These are phyloP conservation scores for Scomberomorus guttatus DNA, from an alignment of 2,797 vertebrate genomes.

Conservation along the genomic window DNA sequence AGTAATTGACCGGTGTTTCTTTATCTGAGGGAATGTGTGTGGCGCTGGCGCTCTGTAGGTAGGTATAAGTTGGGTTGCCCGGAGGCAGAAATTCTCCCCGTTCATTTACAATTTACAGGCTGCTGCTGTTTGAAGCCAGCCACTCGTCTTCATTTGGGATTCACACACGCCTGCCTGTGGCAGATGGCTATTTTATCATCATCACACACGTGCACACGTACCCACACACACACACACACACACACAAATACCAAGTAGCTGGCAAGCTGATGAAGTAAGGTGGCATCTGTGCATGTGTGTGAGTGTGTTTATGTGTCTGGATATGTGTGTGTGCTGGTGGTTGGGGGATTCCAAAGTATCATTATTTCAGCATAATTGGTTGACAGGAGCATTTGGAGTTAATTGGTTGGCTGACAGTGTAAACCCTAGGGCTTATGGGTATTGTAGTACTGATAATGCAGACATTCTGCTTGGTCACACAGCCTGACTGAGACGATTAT, in stretches of 20 bases:
- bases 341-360: conserved; percentile 66
- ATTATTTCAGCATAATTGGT: conserved; percentile 78
- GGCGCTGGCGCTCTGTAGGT: conserved; percentile 37
- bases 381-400: conserved; percentile 77
- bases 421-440: conserved; percentile 78
- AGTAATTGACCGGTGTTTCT: conserved; percentile 64
- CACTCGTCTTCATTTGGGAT: conserved; percentile 77
- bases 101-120: conserved; percentile 76
- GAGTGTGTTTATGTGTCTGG: conserved; percentile 2
- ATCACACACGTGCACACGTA: conserved; percentile 35
- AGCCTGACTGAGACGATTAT: conserved; percentile 64
- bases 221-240: conserved; percentile 7
- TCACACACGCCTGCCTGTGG: conserved; percentile 67
- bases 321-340: conserved; percentile 14
- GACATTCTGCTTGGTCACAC: conserved; percentile 70
- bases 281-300: conserved; percentile 38
- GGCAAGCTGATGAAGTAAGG: conserved; percentile 51
- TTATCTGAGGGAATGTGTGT: conserved; percentile 43
- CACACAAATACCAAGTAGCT: conserved; percentile 20
- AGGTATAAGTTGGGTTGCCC: conserved; percentile 56
- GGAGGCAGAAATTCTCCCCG: conserved; percentile 57
- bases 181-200: conserved; percentile 82
- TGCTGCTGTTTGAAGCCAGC: conserved; percentile 69
- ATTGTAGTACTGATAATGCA: conserved; percentile 74
- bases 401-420: conserved; percentile 78